Evolutionary conservation across 2,797 vertebrate genomes (phyloP), one percentile per base, ranked within the genome.

Genomic region (Silurus lanzhouensis): DNA sequence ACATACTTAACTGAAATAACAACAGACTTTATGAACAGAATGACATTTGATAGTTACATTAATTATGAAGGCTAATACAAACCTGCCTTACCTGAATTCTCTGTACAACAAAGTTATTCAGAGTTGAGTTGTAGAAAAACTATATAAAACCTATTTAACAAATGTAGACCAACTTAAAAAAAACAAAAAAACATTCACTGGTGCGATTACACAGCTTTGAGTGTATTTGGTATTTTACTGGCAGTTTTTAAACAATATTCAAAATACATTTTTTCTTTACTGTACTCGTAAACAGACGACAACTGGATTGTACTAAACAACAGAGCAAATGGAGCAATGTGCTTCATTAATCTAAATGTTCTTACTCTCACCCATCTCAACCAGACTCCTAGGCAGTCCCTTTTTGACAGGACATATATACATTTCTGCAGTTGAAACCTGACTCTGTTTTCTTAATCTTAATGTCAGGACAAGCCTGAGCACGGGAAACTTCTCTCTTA

Each of bases 361-460:
- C 80, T 75, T 48, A 60, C 78, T 87, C 68, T 66, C 31, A 64
- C 27, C 82, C 60, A 57, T 71, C 58, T 57, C 70, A 31, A 82
- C 31, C 48, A 81, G 86, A 87, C 79, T 78, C 64, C 85, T 85
- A 86, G 57, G 83, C 86, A 83, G 71, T 83, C 83, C 81, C 81
- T 90, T 88, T 90, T 90, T 86, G 86, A 88, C 80, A 90, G 88
- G 81, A 80, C 83, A 72, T 64, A 78, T 64, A 89, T 83, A 84
- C 84, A 86, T 82, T 90, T 86, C 86, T 90, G 88, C 88, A 86
- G 86, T 72, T 90, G 89, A 89, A 90, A 90, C 89, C 85, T 48
- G 88, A 86, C 86, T 84, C 89, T 90, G 88, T 88, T 89, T 85
- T 90, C 86, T 89, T 87, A 90, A 86, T 90, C 84, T 88, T 83